A percentile compares a stretch with the other conserved stretches of the same genome.
These are phyloP conservation scores for Drosophila pallidifrons DNA, from an alignment of 1,140 invertebrate genomes.

Conservation along the genomic window DNA sequence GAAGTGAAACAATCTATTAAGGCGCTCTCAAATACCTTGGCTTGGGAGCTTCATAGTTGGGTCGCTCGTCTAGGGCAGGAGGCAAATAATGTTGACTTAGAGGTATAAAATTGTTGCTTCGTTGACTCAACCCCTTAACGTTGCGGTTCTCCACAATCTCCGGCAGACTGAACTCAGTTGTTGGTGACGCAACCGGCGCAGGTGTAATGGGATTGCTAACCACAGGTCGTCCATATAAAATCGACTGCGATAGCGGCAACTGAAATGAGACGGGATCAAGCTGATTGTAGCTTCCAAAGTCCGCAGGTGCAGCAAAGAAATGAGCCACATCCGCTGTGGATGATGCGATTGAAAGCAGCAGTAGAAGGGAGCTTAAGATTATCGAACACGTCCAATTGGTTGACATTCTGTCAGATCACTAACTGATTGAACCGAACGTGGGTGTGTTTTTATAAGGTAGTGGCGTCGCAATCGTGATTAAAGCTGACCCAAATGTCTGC, in stretches of 20 bases:
- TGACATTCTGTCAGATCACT: constrained; percentile 63
- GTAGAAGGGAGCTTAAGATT: not conserved
- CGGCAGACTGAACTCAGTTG: constrained; percentile 70
- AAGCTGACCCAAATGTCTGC: constrained; percentile 48
- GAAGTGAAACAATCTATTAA: not conserved
- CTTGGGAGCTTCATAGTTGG: constrained; percentile 70
- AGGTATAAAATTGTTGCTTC: constrained; percentile 68
- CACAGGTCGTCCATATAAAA: constrained; percentile 47
- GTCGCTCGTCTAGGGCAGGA: constrained; percentile 60
- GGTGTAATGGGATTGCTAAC: constrained; percentile 28
- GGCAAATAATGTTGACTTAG: constrained; percentile 69
- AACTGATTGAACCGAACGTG: constrained; percentile 26
- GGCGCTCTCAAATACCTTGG: constrained; percentile 44
- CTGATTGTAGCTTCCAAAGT: constrained; percentile 45
- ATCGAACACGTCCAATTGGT: constrained; percentile 40
- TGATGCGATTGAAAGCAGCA: not conserved
- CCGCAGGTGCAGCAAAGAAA: constrained; percentile 54
- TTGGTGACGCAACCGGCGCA: constrained; percentile 55
- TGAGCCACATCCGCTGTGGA: constrained; percentile 65
- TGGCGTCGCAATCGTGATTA: constrained; percentile 51
- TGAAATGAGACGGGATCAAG: constrained; percentile 51
- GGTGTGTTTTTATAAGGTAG: constrained; percentile 66
- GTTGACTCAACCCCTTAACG: constrained; percentile 42
- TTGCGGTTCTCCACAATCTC: constrained; percentile 79
- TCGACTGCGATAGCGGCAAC: constrained; percentile 29